These are phyloP conservation scores for Phalacrocorax pelagicus DNA, from an alignment of 2,113 vertebrate genomes.

Conservation along the genomic window DNA sequence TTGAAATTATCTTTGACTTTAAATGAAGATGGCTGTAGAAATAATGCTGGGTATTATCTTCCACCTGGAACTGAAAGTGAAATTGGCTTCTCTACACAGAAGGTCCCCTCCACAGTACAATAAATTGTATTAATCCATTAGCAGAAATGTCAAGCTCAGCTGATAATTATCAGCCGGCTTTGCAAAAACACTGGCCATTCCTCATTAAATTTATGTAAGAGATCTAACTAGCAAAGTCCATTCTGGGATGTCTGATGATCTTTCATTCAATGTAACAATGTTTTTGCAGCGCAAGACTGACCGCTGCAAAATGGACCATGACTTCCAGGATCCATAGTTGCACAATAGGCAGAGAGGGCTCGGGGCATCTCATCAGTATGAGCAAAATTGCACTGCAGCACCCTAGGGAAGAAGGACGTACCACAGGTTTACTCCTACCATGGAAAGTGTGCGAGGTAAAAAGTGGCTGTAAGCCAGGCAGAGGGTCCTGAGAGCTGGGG, in stretches of 20 bases:
- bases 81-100: constrained; percentile 6
- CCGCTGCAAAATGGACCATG: not conserved
- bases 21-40: constrained; percentile 22
- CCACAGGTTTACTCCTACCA: not conserved
- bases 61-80: not conserved
- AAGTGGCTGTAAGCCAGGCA: not conserved
- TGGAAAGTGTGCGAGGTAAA: not conserved
- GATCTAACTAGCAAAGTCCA: not conserved
- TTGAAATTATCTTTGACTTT: constrained; percentile 18
- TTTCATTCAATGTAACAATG: not conserved
- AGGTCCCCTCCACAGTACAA: not conserved
- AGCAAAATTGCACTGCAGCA: not conserved
- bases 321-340: not conserved
- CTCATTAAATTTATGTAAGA: constrained; percentile 49
- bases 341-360: not conserved
- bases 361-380: not conserved
- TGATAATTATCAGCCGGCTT: constrained; percentile 47
- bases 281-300: not conserved
- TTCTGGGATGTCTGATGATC: constrained; percentile 10
- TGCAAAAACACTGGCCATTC: not conserved
- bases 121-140: constrained; percentile 43
- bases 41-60: not conserved
- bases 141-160: constrained; percentile 34
- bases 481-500: not conserved
- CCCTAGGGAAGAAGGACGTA: not conserved